Evolutionary conservation across 1,140 invertebrate species (phyloP).

Genomic region (Procambarus clarkii): DNA sequence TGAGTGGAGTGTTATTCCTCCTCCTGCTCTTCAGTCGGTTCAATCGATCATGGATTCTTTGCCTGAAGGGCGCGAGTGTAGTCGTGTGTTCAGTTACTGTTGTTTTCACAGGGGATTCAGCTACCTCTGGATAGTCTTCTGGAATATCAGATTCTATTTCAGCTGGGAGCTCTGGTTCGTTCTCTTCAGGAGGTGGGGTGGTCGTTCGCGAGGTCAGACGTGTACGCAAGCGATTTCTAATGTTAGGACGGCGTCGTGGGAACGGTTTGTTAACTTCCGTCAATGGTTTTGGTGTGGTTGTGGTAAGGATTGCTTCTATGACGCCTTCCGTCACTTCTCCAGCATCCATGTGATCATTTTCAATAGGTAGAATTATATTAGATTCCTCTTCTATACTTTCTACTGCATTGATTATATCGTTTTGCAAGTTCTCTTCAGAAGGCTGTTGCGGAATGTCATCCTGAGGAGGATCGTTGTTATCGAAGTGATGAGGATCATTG

Average conservation of each 20-base stretch:
- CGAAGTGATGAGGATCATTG: neutral
- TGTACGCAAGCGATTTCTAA: conserved; percentile 47
- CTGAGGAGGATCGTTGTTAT: conserved; percentile 18
- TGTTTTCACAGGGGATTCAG: neutral
- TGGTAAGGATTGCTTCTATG: neutral
- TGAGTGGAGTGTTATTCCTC: neutral
- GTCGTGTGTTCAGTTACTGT: conserved; percentile 20
- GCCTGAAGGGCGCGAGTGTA: conserved; percentile 40
- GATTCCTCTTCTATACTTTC: conserved; percentile 23
- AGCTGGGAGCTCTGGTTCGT: neutral
- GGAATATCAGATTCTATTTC: conserved; percentile 3
- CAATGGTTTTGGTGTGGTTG: neutral
- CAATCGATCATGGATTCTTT: conserved; percentile 38
- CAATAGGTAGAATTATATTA: neutral
- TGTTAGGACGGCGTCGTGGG: conserved; percentile 30
- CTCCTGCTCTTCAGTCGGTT: conserved; percentile 34
- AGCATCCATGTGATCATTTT: neutral
- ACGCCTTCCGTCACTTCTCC: neutral
- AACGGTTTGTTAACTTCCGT: neutral
- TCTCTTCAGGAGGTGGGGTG: conserved; percentile 4
- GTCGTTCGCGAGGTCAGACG: conserved; percentile 6
- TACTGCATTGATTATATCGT: neutral
- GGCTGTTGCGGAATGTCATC: neutral
- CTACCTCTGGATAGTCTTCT: conserved; percentile 10
- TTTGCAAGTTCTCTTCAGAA: neutral